A percentile compares a stretch with the other conserved stretches of the same genome.
phyloP scores from a whole-genome alignment of 2,113 vertebrate species.

The Rhodinocichla rosea region DNA sequence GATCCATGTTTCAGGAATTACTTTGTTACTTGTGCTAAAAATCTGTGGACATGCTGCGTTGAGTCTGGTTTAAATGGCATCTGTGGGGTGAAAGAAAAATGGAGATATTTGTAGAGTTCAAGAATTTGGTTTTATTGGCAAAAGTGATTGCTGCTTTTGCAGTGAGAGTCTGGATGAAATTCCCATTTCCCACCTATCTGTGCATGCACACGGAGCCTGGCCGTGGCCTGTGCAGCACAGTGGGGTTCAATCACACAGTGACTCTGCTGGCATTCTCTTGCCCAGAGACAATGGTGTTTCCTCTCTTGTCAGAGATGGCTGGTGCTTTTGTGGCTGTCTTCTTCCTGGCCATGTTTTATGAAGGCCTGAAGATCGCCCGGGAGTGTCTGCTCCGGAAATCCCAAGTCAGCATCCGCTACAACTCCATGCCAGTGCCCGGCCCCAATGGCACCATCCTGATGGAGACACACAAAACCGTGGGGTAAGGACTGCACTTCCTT shows the following conservation, averaged over 20 bases:
- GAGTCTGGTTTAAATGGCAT: neutral
- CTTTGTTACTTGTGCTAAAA: neutral
- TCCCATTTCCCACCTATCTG: neutral
- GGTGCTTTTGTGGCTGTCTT: constrained; percentile 92
- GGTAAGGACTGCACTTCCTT: constrained; percentile 72
- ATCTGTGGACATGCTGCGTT: rapidly evolving
- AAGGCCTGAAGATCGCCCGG: constrained; percentile 94
- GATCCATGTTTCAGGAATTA: neutral
- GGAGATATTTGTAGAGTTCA: neutral
- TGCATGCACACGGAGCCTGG: neutral
- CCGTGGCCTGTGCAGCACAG: rapidly evolving
- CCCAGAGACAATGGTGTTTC: neutral
- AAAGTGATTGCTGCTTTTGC: neutral
- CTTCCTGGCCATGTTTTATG: constrained; percentile 91
- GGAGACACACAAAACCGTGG: constrained; percentile 98
- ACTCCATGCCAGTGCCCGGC: constrained; percentile 96
- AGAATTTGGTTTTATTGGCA: neutral
- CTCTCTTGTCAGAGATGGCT: constrained; percentile 85
- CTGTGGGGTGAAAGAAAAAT: neutral
- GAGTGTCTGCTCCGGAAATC: constrained; percentile 91
- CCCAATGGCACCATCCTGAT: constrained; percentile 91
- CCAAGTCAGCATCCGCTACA: constrained; percentile 97
- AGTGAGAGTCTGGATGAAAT: neutral
- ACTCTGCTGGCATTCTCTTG: neutral
- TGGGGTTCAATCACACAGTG: neutral